Conservation (phyloP, 2,797 vertebrate genomes). For the Centroberyx gerrardi region DNA sequence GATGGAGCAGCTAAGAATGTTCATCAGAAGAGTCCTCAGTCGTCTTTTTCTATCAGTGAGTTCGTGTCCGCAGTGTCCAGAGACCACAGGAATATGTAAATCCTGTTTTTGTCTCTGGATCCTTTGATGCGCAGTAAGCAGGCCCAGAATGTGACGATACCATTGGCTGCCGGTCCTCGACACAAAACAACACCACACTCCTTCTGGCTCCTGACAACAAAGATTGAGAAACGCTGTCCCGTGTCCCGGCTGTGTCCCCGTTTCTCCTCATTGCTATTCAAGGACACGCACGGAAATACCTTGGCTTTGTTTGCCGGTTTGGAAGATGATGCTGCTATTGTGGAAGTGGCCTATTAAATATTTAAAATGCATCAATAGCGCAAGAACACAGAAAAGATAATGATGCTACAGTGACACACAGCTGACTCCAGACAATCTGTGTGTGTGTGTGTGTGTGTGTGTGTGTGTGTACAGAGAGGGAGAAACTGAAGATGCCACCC, state of each 20-base stretch:
- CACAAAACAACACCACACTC: too few relatives aligned
- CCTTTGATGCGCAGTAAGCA: too few relatives aligned
- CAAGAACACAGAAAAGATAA: slow-evolving; percentile 62
- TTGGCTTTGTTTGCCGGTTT: slow-evolving; percentile 52
- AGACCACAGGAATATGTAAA: too few relatives aligned
- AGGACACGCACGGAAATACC: slow-evolving; percentile 36
- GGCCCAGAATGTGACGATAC: too few relatives aligned
- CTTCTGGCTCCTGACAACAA: neutral
- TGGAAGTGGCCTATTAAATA: slow-evolving; percentile 75
- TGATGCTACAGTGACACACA: slow-evolving; percentile 66
- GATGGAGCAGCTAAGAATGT: too few relatives aligned
- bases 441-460: neutral
- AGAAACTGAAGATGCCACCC: neutral
- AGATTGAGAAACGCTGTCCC: neutral
- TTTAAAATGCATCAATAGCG: slow-evolving; percentile 77
- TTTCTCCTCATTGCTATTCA: slow-evolving; percentile 68
- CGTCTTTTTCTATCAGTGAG: too few relatives aligned
- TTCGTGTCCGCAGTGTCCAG: too few relatives aligned
- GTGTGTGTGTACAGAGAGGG: slow-evolving; percentile 16
- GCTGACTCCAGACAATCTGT: slow-evolving; percentile 57
- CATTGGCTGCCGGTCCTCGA: too few relatives aligned
- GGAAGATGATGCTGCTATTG: slow-evolving; percentile 53
- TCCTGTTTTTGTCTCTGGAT: too few relatives aligned
- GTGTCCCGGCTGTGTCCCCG: slow-evolving; percentile 24
- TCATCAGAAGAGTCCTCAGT: too few relatives aligned